Evolutionary conservation across 1,140 invertebrate species (phyloP).

Genomic region (Hypothenemus hampei): DNA sequence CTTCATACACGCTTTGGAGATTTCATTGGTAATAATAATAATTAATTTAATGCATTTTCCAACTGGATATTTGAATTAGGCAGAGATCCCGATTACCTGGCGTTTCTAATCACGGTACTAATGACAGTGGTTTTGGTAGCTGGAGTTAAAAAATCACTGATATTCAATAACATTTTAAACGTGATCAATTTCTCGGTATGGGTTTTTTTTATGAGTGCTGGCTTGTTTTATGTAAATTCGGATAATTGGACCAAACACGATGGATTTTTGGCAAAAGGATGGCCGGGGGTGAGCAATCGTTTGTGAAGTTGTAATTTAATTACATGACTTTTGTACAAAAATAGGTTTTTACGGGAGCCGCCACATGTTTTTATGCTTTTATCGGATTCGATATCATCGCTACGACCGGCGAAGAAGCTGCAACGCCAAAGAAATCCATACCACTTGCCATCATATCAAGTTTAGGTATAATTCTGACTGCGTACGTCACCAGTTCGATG

Average conservation of each 20-base stretch:
- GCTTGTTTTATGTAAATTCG: conserved; percentile 79
- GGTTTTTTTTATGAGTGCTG: conserved; percentile 85
- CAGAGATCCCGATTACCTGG: conserved; percentile 78
- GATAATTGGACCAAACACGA: conserved; percentile 74
- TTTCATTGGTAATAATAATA: conserved; percentile 65
- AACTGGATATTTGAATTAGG: conserved; percentile 49
- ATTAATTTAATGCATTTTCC: background rate
- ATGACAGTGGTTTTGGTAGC: conserved; percentile 85
- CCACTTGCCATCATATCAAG: conserved; percentile 86
- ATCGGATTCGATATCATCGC: conserved; percentile 97
- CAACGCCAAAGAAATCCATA: conserved; percentile 88
- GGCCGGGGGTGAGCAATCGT: conserved; percentile 82
- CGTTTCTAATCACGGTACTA: conserved; percentile 76
- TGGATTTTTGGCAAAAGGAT: conserved; percentile 82
- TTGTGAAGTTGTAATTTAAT: too few species aligned
- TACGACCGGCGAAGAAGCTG: conserved; percentile 91
- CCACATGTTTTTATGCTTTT: conserved; percentile 95
- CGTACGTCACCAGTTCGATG: conserved; percentile 85
- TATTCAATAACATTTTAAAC: conserved; percentile 89
- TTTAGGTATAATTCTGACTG: conserved; percentile 78
- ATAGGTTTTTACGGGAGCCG: conserved; percentile 85
- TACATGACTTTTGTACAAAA: background rate
- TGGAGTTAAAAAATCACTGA: conserved; percentile 86
- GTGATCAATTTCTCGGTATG: conserved; percentile 80
- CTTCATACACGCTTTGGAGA: conserved; percentile 67